Percentiles rank a stretch among this genome's conserved stretches.
phyloP scores from a whole-genome alignment of 2,113 vertebrate genomes.

The Mustelus asterias region DNA sequence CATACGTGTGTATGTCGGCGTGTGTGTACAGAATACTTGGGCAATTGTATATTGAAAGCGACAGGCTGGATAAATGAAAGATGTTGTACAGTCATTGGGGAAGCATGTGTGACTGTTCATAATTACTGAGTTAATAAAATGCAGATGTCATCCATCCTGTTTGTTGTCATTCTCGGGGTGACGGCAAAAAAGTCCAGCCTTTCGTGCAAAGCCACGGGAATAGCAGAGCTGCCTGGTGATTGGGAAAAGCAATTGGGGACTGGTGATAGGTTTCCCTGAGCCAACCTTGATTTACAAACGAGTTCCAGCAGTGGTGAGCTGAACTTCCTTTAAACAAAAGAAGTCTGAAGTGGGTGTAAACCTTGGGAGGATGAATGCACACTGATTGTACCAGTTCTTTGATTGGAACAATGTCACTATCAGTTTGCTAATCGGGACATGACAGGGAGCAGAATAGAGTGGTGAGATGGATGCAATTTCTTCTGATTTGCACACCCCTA shows the following conservation, averaged over 20 bases:
- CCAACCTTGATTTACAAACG: neutral
- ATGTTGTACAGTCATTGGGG: slow-evolving; percentile 22
- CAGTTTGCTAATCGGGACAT: neutral
- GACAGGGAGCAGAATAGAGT: neutral
- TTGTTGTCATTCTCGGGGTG: neutral
- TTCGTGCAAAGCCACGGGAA: neutral
- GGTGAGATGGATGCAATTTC: neutral
- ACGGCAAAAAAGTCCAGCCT: neutral
- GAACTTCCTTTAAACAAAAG: neutral
- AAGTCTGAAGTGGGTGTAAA: neutral
- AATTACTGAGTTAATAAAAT: slow-evolving; percentile 32
- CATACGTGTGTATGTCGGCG: no score
- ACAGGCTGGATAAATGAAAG: slow-evolving; percentile 24
- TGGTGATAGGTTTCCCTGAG: neutral
- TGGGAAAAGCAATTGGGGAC: neutral
- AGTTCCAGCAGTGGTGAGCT: neutral
- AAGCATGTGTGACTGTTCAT: neutral
- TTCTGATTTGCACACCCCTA: neutral
- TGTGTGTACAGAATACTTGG: neutral
- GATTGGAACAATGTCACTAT: neutral
- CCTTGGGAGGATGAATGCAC: neutral
- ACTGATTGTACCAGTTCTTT: neutral
- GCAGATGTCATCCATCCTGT: slow-evolving; percentile 23
- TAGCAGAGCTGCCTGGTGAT: no score
- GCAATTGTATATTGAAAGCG: slow-evolving; percentile 11